These are phyloP conservation scores for Macrochelys suwanniensis DNA, from an alignment of 2,797 vertebrate species.

Conservation along the genomic window DNA sequence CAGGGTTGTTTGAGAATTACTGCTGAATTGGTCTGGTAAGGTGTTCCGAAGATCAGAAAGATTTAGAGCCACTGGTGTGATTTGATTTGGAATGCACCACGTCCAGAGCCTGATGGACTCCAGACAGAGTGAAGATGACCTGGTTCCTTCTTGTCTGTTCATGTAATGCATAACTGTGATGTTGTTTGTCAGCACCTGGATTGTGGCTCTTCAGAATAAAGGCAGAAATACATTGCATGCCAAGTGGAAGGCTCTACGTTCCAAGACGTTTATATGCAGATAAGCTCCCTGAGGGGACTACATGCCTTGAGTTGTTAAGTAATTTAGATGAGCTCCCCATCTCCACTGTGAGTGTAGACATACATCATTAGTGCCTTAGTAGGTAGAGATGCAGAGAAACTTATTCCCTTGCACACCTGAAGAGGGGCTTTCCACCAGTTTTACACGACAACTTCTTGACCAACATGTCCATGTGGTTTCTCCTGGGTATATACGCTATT, in stretches of 20 bases:
- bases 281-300: slow-evolving; percentile 52
- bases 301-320: neutral
- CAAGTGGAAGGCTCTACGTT: slow-evolving; percentile 55
- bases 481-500: rapidly evolving
- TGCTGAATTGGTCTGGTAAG: rapidly evolving
- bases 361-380: neutral
- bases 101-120: slow-evolving; percentile 26
- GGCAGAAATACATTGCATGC: slow-evolving; percentile 75
- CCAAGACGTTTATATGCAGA: slow-evolving; percentile 34
- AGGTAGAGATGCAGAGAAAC: neutral
- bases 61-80: neutral
- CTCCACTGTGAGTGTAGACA: too few species aligned
- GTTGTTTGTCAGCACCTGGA: slow-evolving; percentile 68
- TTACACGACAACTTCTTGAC: neutral
- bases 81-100: rapidly evolving
- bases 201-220: slow-evolving; percentile 61
- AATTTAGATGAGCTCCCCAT: neutral
- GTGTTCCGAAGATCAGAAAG: rapidly evolving
- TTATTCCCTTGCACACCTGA: neutral
- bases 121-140: neutral
- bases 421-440: too few species aligned
- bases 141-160: slow-evolving; percentile 48
- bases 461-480: neutral
- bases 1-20: rapidly evolving
- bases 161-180: slow-evolving; percentile 75